These are phyloP conservation scores for Melanotaenia maccullochi DNA, from an alignment of 2,797 vertebrate species.

Conservation along the genomic window DNA sequence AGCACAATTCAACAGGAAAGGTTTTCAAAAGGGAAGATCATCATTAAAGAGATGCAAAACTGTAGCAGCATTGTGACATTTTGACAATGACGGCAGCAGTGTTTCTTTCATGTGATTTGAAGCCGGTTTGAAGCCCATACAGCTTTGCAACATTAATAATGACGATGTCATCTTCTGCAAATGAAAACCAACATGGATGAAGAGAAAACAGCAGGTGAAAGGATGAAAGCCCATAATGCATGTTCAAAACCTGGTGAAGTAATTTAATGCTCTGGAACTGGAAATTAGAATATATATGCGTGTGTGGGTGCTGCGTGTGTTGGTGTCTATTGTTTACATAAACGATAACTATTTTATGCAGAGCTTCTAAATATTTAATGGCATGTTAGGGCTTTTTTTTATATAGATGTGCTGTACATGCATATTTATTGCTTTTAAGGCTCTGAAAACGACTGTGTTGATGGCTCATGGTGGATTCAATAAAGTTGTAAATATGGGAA, in stretches of 20 bases:
- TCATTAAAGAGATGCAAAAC: constrained; percentile 39
- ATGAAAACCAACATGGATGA: constrained; percentile 27
- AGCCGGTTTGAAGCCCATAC: constrained; percentile 20
- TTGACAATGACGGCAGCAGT: constrained; percentile 23
- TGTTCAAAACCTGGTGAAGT: constrained; percentile 1
- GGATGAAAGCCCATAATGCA: constrained; percentile 8
- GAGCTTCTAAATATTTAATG: constrained; percentile 74
- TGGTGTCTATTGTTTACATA: constrained; percentile 48
- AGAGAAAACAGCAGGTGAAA: constrained; percentile 2
- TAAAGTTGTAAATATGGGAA: constrained; percentile 66
- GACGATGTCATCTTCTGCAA: constrained; percentile 23
- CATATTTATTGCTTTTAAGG: constrained; percentile 76
- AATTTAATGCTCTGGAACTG: constrained; percentile 16
- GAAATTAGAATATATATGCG: background rate
- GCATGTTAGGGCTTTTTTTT: constrained; percentile 53
- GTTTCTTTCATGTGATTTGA: constrained; percentile 25
- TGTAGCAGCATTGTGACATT: constrained; percentile 32
- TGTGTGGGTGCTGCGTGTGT: constrained; percentile 12
- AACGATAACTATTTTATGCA: constrained; percentile 54
- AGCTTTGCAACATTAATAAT: constrained; percentile 41
- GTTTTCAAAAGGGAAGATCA: constrained; percentile 23
- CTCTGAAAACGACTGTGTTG: constrained; percentile 50
- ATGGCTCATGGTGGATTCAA: constrained; percentile 59
- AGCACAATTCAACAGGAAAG: background rate
- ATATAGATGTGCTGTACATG: constrained; percentile 61